A percentile compares a stretch with the other conserved stretches of the same genome.
These are phyloP conservation scores for Rafetus swinhoei DNA, from an alignment of 2,113 vertebrate species.

Conservation along the genomic window DNA sequence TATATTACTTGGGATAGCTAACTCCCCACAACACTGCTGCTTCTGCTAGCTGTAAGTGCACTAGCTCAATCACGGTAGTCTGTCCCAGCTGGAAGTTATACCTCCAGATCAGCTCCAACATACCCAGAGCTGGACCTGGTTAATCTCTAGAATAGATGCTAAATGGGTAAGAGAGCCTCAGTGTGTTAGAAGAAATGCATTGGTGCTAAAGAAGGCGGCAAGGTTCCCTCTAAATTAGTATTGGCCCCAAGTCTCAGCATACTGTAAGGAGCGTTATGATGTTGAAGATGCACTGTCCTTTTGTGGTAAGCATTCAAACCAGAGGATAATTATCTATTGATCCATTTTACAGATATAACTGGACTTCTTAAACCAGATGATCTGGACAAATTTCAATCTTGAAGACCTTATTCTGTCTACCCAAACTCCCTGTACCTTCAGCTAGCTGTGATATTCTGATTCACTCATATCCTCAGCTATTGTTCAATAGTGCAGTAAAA, in stretches of 20 bases:
- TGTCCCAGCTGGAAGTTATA: not conserved
- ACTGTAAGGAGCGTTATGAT: not conserved
- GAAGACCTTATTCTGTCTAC: not conserved
- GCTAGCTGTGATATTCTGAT: not conserved
- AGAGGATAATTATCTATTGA: not conserved
- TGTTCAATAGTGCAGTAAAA: fast-evolving
- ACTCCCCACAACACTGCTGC: not conserved
- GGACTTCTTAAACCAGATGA: not conserved
- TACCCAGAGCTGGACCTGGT: not conserved
- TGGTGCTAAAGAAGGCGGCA: not conserved
- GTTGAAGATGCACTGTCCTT: not conserved
- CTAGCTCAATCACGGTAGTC: not conserved
- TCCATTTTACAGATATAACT: not conserved
- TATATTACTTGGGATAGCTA: not conserved
- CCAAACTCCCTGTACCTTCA: not conserved
- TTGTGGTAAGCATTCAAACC: not conserved
- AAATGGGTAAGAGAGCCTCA: no score
- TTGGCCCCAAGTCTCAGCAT: not conserved
- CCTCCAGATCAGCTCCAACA: not conserved
- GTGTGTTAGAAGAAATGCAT: not conserved
- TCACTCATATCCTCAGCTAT: not conserved
- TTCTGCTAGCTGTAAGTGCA: not conserved
- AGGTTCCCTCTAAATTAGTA: not conserved
- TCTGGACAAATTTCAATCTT: not conserved
- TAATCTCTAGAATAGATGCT: not conserved